phyloP scores from a whole-genome alignment of 2,888 invertebrate genomes.

The Conomelus anceps region DNA sequence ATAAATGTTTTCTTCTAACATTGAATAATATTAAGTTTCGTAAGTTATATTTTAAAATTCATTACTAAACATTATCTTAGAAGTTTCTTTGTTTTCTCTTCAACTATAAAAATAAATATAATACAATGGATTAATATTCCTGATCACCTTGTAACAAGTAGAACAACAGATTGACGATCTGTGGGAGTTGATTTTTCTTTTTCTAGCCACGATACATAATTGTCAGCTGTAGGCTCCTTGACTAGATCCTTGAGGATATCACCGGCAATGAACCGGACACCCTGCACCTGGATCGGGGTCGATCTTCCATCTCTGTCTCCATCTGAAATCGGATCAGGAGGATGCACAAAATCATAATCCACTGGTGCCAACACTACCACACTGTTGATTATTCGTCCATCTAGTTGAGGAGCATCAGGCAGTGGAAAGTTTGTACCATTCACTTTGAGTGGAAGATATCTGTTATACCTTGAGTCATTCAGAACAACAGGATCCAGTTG shows the following conservation, averaged over 20 bases:
- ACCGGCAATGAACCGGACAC: conserved; percentile 66
- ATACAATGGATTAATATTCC: too few species aligned
- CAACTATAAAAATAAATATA: too few species aligned
- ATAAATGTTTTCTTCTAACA: too few species aligned
- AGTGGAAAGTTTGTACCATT: conserved; percentile 79
- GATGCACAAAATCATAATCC: conserved; percentile 56
- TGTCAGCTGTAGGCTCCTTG: conserved; percentile 66
- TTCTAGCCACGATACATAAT: conserved; percentile 73
- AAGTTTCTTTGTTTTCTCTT: too few species aligned
- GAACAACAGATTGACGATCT: conserved; percentile 71
- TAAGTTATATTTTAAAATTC: too few species aligned
- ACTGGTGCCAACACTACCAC: conserved; percentile 81
- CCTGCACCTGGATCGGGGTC: conserved; percentile 56
- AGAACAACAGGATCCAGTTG: conserved; percentile 67
- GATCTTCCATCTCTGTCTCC: conserved; percentile 45
- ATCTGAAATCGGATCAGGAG: conserved; percentile 28
- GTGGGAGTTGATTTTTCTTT: conserved; percentile 66
- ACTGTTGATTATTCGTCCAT: conserved; percentile 70
- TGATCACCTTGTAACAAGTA: conserved; percentile 73
- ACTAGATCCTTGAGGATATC: conserved; percentile 68
- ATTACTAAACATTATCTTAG: too few species aligned
- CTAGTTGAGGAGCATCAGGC: conserved; percentile 67
- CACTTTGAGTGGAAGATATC: conserved; percentile 77
- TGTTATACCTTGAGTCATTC: conserved; percentile 64
- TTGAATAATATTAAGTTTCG: too few species aligned